Evolutionary conservation across 2,113 vertebrate genomes (phyloP).

Genomic region (Ranitomeya imitator): DNA sequence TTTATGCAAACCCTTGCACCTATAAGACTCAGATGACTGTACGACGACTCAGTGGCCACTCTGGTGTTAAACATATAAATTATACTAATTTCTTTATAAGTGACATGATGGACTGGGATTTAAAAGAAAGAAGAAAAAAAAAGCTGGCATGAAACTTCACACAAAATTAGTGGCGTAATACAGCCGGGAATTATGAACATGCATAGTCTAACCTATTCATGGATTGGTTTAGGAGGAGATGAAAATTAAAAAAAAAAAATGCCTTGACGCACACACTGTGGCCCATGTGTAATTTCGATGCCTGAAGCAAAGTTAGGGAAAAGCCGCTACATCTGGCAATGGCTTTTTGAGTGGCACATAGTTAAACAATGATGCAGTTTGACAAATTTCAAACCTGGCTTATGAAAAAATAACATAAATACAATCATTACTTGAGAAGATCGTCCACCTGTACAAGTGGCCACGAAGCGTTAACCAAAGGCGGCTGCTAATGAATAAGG

Average conservation of each 20-base stretch:
- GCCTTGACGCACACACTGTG: constrained; percentile 73
- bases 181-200: constrained; percentile 73
- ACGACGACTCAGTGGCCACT: constrained; percentile 71
- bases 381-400: constrained; percentile 92
- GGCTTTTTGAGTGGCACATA: constrained; percentile 83
- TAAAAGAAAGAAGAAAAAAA: background rate
- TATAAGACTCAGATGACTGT: constrained; percentile 75
- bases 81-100: constrained; percentile 80
- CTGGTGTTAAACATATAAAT: constrained; percentile 74
- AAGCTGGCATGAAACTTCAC: constrained; percentile 74
- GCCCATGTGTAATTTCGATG: constrained; percentile 78
- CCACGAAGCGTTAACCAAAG: constrained; percentile 84
- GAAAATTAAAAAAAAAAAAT: background rate
- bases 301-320: constrained; percentile 80
- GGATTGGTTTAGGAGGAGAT: constrained; percentile 57
- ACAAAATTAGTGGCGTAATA: constrained; percentile 73
- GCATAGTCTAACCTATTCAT: constrained; percentile 76
- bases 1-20: constrained; percentile 85
- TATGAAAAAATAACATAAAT: constrained; percentile 94
- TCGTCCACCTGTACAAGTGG: constrained; percentile 86
- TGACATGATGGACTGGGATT: constrained; percentile 70
- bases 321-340: constrained; percentile 85
- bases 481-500: constrained; percentile 82
- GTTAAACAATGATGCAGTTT: constrained; percentile 93
- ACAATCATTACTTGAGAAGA: constrained; percentile 76